Percentiles rank a stretch among this genome's conserved stretches.
These are phyloP conservation scores for Rhopalosiphum padi DNA, from an alignment of 1,140 invertebrate genomes.

Conservation along the genomic window DNA sequence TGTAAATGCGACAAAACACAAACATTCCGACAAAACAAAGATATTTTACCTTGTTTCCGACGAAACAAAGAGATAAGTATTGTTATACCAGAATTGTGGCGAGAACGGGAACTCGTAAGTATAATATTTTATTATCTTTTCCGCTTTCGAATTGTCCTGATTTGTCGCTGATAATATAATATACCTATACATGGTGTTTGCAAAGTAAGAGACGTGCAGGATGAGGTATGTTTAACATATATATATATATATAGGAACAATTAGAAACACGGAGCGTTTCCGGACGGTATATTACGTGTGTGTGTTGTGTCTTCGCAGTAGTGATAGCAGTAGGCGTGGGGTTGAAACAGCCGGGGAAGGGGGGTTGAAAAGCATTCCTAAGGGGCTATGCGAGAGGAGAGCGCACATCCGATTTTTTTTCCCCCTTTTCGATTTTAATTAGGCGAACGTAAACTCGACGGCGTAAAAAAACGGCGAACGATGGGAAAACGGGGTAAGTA, in stretches of 20 bases:
- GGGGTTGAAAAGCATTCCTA: background rate
- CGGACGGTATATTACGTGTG: background rate
- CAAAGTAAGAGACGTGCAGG: no score
- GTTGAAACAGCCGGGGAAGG: background rate
- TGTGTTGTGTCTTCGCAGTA: background rate
- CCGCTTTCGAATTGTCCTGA: background rate
- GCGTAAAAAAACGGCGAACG: background rate
- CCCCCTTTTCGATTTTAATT: conserved; percentile 20
- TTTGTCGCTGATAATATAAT: background rate
- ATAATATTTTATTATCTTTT: background rate
- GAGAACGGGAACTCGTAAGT: background rate
- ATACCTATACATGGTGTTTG: no score
- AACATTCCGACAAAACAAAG: background rate
- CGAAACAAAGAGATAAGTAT: background rate
- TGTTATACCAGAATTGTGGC: background rate
- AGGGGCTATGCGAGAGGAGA: background rate
- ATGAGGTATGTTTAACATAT: no score
- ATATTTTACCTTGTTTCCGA: background rate
- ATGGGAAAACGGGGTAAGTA: background rate
- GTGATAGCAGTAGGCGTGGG: background rate
- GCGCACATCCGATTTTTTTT: background rate
- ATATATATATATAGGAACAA: background rate
- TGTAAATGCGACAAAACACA: background rate
- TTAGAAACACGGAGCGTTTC: background rate
- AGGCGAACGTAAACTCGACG: background rate